A percentile compares a stretch with the other conserved stretches of the same genome.
These are phyloP conservation scores for Lamellibrachia columna DNA, from an alignment of 2,888 invertebrate species.

Conservation along the genomic window DNA sequence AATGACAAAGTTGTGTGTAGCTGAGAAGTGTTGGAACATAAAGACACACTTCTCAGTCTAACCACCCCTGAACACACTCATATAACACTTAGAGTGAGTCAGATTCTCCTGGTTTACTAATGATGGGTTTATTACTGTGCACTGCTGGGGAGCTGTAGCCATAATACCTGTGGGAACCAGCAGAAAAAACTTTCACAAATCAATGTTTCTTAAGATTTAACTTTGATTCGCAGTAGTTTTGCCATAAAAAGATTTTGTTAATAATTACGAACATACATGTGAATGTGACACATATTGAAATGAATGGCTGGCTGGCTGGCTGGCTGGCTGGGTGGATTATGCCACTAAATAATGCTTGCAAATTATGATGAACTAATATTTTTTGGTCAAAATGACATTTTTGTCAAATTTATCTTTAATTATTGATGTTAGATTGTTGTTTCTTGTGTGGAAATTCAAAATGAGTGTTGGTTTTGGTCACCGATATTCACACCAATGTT, in stretches of 20 bases:
- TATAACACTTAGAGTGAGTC: neutral
- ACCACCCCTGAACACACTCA: neutral
- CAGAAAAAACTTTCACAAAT: neutral
- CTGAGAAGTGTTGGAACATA: neutral
- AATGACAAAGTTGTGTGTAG: neutral
- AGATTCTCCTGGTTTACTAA: neutral
- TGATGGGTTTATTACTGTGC: neutral
- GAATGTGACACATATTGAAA: neutral
- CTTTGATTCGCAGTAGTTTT: neutral
- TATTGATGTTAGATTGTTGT: neutral
- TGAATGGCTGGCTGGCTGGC: neutral
- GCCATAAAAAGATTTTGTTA: neutral
- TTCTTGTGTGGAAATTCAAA: neutral
- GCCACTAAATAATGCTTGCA: too few relatives aligned
- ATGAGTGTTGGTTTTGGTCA: neutral
- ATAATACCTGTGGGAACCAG: conserved; percentile 9
- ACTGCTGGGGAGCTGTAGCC: neutral
- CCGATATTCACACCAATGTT: neutral
- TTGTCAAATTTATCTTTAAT: neutral
- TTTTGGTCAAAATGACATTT: neutral
- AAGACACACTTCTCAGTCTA: neutral
- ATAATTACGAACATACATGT: neutral
- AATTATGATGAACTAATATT: neutral
- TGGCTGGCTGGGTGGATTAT: too few relatives aligned
- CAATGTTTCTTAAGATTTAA: neutral